Percentiles rank a stretch among this genome's conserved stretches.
phyloP scores from a whole-genome alignment of 2,113 vertebrate genomes.

The Cebus imitator region DNA sequence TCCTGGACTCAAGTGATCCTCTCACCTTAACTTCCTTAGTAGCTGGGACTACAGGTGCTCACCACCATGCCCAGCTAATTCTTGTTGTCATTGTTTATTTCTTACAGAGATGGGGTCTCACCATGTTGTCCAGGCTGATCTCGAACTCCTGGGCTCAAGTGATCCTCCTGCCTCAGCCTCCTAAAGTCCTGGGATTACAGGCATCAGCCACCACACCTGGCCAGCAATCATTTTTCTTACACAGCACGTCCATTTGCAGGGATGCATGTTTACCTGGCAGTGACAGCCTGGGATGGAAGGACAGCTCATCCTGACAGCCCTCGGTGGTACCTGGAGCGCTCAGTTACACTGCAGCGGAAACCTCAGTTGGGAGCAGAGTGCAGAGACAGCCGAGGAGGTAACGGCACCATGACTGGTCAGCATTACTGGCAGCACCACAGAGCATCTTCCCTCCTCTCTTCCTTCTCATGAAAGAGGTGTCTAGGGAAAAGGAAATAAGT shows the following conservation, averaged over 20 bases:
- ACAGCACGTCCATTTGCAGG: neutral
- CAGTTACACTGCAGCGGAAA: neutral
- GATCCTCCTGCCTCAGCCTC: no score
- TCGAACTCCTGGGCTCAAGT: no score
- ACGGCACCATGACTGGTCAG: fast-evolving
- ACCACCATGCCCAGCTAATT: no score
- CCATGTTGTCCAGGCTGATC: no score
- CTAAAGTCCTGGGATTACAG: no score
- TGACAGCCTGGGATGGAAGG: neutral
- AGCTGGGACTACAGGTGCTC: no score
- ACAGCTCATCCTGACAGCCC: neutral
- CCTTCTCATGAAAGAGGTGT: neutral
- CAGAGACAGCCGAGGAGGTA: fast-evolving
- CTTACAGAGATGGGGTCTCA: no score
- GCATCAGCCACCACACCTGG: no score
- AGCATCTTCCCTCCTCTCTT: neutral
- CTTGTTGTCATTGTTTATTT: no score
- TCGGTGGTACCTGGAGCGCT: fast-evolving
- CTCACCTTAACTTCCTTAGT: no score
- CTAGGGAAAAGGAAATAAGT: neutral
- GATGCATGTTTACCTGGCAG: neutral
- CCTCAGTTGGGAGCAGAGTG: neutral
- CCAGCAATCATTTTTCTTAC: neutral
- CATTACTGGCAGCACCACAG: fast-evolving
- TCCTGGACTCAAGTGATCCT: no score